Base-by-base conservation (phyloP, 2,797 vertebrate genomes). In the Phyllotis vaccarum region DNA sequence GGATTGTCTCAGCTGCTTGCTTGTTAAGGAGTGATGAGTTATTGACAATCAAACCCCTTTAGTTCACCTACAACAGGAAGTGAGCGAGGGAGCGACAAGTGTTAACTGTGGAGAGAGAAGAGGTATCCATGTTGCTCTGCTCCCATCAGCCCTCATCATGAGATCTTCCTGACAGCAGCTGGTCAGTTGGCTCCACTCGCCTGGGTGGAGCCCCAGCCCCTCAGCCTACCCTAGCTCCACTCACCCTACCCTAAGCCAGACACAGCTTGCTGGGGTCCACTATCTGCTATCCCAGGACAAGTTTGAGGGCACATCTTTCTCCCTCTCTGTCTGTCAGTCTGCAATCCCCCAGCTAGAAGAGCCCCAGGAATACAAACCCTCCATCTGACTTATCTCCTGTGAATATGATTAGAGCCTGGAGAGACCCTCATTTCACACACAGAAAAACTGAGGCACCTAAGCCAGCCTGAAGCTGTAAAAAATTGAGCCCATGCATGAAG, bases 101-200 rank as follows among this genome's bases (percentile, higher is more conserved):
- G 92, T 96, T 96, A 87, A 87, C 29, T 40, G 86, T 56, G 60
- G 78, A 52, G 66, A 95, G 93, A 96, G 95, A 96, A 96, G 93
- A 96, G 92, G 86, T 74, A 93, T 34, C 89, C 52, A 0, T 94
- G 96, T 97, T 89, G 94, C 90, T 96, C 66, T 11, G 62, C 83
- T 96, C 85, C 54, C 83, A 72, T 90, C 91, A 94, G 74, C 76
- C 62, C 79, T 89, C 43, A 7, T 94, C 88, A 96, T 86, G 96
- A 97, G 96, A 95, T 95, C 94, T 76, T 74, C 85, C 87, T 10
- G 29, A 91, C 95, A 93, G 96, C 95, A 93, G 96, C 93, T 56
- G 87, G 86, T 95, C 76, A 21, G 72, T 52, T 0, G 0, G 64
- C 95, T 88, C 92, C 0, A 60, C 94, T 93, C 60, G 0, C 49